Percentiles rank a stretch among this genome's conserved stretches.
Conservation (phyloP, 64 coral and sea anemone genomes). For the Hydrozoanthus tunicans region DNA sequence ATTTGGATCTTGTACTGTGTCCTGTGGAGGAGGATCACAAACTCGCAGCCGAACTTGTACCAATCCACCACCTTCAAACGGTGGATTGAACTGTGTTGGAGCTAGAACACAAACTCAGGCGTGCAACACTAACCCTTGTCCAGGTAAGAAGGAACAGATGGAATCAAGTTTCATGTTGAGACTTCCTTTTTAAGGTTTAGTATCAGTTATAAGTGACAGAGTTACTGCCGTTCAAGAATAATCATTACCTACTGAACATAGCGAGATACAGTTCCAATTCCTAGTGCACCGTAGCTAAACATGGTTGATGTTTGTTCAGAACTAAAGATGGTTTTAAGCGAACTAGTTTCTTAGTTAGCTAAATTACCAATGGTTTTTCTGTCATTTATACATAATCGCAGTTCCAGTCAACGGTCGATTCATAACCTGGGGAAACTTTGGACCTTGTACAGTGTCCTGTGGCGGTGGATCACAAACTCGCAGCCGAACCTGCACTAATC, state of each 20-base stretch:
- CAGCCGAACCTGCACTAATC: constrained; percentile 19
- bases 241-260: no score
- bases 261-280: no score
- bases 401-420: constrained; percentile 15
- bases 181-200: no score
- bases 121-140: not conserved
- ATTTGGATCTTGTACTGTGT: not conserved
- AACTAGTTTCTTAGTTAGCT: not conserved
- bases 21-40: constrained; percentile 16
- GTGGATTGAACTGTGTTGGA: constrained; percentile 6
- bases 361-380: not conserved
- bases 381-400: no score
- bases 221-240: no score
- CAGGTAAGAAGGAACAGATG: no score
- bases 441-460: constrained; percentile 6
- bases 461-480: constrained; percentile 12
- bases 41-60: constrained; percentile 18
- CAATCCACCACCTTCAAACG: constrained; percentile 20
- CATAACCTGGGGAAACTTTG: constrained; percentile 22
- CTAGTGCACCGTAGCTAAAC: no score
- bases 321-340: no score
- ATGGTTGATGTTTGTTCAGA: no score
- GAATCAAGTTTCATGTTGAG: not conserved
- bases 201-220: no score
- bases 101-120: not conserved